These are phyloP conservation scores for Xenops minutus DNA, from an alignment of 2,797 vertebrate genomes.

Conservation along the genomic window DNA sequence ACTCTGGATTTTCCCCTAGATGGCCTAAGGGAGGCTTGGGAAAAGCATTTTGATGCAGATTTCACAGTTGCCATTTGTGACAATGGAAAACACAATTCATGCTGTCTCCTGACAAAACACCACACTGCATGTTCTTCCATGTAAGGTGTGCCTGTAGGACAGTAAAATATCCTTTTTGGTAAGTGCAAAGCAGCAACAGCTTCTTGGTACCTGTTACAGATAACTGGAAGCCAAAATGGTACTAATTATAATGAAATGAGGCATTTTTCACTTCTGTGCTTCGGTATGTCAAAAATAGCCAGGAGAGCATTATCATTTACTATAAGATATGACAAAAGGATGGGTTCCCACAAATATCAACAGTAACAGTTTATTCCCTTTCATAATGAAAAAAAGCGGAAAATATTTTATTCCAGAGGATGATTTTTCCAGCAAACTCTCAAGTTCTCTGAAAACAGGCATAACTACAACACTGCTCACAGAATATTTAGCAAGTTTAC, in stretches of 20 bases:
- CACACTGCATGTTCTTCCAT: background rate
- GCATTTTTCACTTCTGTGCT: background rate
- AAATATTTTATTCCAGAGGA: background rate
- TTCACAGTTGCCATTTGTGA: background rate
- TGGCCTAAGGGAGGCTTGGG: background rate
- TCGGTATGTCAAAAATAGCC: background rate
- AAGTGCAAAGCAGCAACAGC: background rate
- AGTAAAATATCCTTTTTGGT: conserved; percentile 1
- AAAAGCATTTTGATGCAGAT: background rate
- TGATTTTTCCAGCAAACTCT: background rate
- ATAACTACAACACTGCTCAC: background rate
- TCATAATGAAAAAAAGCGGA: background rate
- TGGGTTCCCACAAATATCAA: background rate
- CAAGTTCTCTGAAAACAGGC: background rate
- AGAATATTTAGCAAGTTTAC: background rate
- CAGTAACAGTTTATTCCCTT: background rate
- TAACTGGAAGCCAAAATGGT: background rate
- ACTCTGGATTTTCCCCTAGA: background rate
- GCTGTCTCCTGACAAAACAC: background rate
- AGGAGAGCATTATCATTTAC: background rate
- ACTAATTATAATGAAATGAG: background rate
- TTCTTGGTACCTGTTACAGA: background rate
- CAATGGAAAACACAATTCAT: background rate
- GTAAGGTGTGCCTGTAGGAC: background rate
- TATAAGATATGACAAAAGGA: background rate